Conservation (phyloP, 1,140 invertebrate genomes). For the Stegodyphus mimosarum region DNA sequence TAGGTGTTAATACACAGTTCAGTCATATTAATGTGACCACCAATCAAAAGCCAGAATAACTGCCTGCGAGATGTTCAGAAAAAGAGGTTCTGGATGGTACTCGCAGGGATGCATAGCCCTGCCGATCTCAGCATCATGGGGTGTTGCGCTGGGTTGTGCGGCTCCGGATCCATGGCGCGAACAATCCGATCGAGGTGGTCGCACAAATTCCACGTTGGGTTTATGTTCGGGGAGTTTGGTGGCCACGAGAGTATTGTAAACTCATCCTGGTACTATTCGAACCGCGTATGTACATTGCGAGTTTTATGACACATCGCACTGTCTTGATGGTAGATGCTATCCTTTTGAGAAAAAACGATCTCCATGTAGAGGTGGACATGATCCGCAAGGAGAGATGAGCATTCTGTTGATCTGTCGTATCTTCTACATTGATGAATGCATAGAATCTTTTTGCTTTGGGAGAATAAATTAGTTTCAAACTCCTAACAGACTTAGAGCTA, state of each 20-base stretch:
- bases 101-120: not conserved
- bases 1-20: not conserved
- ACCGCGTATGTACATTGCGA: not conserved
- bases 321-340: not conserved
- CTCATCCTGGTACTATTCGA: not conserved
- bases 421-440: not conserved
- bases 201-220: not conserved
- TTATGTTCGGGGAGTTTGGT: not conserved
- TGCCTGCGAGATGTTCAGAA: not conserved
- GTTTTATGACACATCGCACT: not conserved
- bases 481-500: too few species aligned
- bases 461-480: too few species aligned
- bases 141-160: not conserved
- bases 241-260: not conserved
- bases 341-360: not conserved
- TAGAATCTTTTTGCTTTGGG: not conserved
- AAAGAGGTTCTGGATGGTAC: not conserved
- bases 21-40: not conserved
- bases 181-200: not conserved
- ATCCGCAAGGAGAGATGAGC: not conserved
- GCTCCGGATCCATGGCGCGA: not conserved
- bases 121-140: not conserved
- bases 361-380: not conserved
- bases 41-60: not conserved
- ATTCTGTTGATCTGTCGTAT: not conserved